phyloP scores from a whole-genome alignment of 2,113 vertebrate species.

The Pangasianodon gigas region DNA sequence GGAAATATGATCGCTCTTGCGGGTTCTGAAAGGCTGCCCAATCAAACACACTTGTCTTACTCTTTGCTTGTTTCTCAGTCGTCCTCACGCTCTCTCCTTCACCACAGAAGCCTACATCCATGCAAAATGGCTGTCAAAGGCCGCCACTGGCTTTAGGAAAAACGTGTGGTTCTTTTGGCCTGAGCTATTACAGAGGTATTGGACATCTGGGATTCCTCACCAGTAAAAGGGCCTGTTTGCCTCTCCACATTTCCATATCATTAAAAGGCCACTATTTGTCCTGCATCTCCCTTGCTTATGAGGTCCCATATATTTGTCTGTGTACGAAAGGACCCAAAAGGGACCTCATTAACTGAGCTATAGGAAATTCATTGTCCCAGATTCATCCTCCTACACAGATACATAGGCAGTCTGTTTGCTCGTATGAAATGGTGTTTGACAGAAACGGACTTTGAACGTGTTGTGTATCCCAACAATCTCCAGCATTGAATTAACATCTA shows the following conservation, averaged over 20 bases:
- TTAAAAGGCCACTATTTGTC: constrained; percentile 51
- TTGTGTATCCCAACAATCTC: background rate
- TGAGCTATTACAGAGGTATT: constrained; percentile 24
- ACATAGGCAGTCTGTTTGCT: constrained; percentile 28
- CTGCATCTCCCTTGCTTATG: constrained; percentile 18
- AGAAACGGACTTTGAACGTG: background rate
- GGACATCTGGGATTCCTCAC: constrained; percentile 44
- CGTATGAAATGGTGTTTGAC: background rate
- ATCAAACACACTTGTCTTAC: constrained; percentile 53
- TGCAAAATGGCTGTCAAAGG: constrained; percentile 25
- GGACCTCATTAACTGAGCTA: constrained; percentile 45
- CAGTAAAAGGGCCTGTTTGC: constrained; percentile 11
- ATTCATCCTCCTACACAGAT: constrained; percentile 29
- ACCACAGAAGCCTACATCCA: constrained; percentile 45
- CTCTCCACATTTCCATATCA: constrained; percentile 53
- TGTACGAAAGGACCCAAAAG: constrained; percentile 38
- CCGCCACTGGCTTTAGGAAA: constrained; percentile 34
- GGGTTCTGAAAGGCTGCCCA: constrained; percentile 56
- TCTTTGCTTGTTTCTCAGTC: constrained; percentile 33
- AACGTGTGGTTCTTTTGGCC: constrained; percentile 29
- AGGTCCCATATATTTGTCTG: constrained; percentile 33
- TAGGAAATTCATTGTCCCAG: constrained; percentile 36
- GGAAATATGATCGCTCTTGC: constrained; percentile 57
- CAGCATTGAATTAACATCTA: background rate
- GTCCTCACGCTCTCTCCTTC: constrained; percentile 41